These are phyloP conservation scores for Apostichopus parvimensis DNA, from an alignment of 35 echinoderm and acorn worm genomes.

Conservation along the genomic window DNA sequence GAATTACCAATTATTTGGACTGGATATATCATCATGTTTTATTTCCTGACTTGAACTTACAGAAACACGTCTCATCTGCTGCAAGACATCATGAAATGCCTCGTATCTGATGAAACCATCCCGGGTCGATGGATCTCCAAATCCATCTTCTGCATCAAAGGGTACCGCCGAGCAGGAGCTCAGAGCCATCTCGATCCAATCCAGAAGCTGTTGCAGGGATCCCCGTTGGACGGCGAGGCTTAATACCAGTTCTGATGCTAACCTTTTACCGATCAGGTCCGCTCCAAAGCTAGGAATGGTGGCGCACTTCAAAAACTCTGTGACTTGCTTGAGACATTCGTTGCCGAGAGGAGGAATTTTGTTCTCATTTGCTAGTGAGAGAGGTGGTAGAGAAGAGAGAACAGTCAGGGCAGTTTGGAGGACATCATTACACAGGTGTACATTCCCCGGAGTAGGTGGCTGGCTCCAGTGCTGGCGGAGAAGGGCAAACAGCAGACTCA, in stretches of 20 bases:
- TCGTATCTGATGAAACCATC: slow-evolving; percentile 83
- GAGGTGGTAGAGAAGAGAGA: slow-evolving; percentile 80
- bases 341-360: slow-evolving; percentile 91
- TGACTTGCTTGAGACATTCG: slow-evolving; percentile 93
- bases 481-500: slow-evolving; percentile 94
- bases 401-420: slow-evolving; percentile 87
- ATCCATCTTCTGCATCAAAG: not conserved
- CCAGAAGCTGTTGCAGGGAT: slow-evolving; percentile 91
- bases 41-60: slow-evolving; percentile 62
- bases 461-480: slow-evolving; percentile 91
- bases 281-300: slow-evolving; percentile 92
- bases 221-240: slow-evolving; percentile 91
- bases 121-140: slow-evolving; percentile 33
- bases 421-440: slow-evolving; percentile 92
- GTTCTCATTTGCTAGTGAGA: slow-evolving; percentile 98
- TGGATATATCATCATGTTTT: too few relatives aligned
- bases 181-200: slow-evolving; percentile 98
- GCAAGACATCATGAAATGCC: slow-evolving; percentile 75
- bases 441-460: slow-evolving; percentile 39
- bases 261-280: slow-evolving; percentile 76
- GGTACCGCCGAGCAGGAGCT: slow-evolving; percentile 72
- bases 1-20: too few relatives aligned
- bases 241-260: slow-evolving; percentile 89
- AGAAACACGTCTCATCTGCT: slow-evolving; percentile 90
- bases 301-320: slow-evolving; percentile 85